Evolutionary conservation across 2,797 vertebrate genomes (phyloP).

Genomic region (Crocodylus rhombifer): DNA sequence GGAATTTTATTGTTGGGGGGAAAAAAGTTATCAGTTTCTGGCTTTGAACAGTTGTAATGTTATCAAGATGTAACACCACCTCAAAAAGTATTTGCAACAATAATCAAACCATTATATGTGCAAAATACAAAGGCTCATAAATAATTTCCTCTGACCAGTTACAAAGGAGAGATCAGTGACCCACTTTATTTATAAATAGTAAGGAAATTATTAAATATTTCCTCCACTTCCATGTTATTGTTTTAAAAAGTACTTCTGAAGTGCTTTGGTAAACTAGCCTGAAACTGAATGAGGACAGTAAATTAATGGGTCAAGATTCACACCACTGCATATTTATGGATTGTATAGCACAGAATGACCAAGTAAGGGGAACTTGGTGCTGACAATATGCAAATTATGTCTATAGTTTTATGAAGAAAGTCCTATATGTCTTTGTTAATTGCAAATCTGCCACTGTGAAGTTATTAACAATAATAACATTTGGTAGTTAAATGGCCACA

Average conservation of each 20-base stretch:
- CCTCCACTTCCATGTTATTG: not conserved
- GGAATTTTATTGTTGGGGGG: not conserved
- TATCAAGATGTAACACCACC: not conserved
- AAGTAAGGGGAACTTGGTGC: not conserved
- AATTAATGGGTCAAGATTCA: not conserved
- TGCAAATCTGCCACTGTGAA: conserved; percentile 20
- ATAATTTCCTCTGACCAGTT: not conserved
- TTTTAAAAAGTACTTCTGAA: not conserved
- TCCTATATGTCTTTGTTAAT: conserved; percentile 26
- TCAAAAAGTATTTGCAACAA: not conserved
- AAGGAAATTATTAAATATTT: not conserved
- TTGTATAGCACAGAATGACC: not conserved
- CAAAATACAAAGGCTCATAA: not conserved
- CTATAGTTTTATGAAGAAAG: conserved; percentile 37
- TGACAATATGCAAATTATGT: conserved; percentile 28
- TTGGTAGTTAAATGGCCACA: conserved; percentile 31
- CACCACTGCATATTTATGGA: not conserved
- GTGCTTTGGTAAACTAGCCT: not conserved
- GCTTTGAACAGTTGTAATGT: not conserved
- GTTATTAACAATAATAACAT: conserved; percentile 38
- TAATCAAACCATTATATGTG: not conserved
- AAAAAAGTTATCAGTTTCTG: not conserved
- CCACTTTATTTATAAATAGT: not conserved
- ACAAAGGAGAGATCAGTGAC: not conserved
- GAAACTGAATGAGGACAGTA: not conserved